These are phyloP conservation scores for Champsocephalus gunnari DNA, from an alignment of 2,797 vertebrate species.

Conservation along the genomic window DNA sequence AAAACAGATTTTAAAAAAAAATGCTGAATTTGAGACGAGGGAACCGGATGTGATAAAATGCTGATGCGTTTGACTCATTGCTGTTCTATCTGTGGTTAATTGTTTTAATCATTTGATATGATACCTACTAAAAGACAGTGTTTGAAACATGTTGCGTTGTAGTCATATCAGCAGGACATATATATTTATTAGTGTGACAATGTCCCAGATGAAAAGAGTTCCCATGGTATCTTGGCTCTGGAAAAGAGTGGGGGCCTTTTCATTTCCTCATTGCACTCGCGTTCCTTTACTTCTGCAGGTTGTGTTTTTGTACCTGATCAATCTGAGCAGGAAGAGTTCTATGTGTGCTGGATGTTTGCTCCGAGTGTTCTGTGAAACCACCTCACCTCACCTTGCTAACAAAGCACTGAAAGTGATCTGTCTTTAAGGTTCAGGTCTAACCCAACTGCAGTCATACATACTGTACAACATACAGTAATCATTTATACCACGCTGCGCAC, in stretches of 20 bases:
- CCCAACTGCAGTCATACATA: not conserved
- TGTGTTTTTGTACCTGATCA: conserved; percentile 31
- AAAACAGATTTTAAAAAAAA: too few species aligned
- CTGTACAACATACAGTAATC: conserved; percentile 6
- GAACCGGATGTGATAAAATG: too few species aligned
- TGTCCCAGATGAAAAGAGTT: not conserved
- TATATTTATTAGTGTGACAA: not conserved
- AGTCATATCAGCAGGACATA: not conserved
- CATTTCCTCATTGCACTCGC: conserved; percentile 39
- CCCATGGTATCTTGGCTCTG: not conserved
- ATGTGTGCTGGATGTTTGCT: not conserved
- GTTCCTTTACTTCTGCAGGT: conserved; percentile 6
- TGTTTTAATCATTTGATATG: too few species aligned
- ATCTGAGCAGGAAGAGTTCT: conserved; percentile 31
- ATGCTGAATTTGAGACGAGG: too few species aligned
- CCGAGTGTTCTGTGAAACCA: conserved; percentile 10
- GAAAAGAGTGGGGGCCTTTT: not conserved
- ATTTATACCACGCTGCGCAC: conserved; percentile 25
- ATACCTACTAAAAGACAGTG: not conserved
- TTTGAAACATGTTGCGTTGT: not conserved
- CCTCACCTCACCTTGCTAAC: not conserved
- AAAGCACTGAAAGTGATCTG: too few species aligned
- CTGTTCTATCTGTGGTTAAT: not conserved
- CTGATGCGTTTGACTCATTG: too few species aligned
- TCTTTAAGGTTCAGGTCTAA: not conserved